Percentiles rank a stretch among this genome's conserved stretches.
Conservation (phyloP, 2,888 invertebrate species). For the Pseudococcus longispinus region DNA sequence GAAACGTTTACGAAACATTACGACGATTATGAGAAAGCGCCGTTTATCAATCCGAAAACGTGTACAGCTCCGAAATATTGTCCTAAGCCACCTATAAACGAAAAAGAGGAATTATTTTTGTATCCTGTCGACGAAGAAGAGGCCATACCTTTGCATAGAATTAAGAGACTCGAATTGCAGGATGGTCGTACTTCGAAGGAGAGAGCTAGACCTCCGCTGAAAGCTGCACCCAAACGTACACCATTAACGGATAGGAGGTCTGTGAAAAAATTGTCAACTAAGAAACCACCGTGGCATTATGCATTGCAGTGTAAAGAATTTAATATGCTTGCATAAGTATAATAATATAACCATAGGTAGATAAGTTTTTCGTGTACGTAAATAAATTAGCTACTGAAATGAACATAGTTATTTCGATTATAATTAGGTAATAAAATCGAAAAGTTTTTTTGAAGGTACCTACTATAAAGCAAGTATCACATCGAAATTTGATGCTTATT, state of each 20-base stretch:
- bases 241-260: background rate
- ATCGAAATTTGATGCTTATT: too few relatives aligned
- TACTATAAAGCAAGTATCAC: too few relatives aligned
- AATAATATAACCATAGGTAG: too few relatives aligned
- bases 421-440: too few relatives aligned
- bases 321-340: background rate
- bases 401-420: too few relatives aligned
- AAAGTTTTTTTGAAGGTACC: too few relatives aligned
- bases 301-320: background rate
- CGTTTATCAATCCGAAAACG: background rate
- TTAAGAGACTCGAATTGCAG: background rate
- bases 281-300: conserved; percentile 34
- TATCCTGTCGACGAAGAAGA: conserved; percentile 36
- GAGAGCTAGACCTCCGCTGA: conserved; percentile 35
- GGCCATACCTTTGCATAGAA: background rate
- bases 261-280: background rate
- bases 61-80: background rate
- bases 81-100: background rate
- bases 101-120: background rate
- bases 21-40: conserved; percentile 18
- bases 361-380: too few relatives aligned
- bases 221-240: background rate
- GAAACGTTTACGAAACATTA: background rate
- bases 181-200: background rate
- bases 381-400: too few relatives aligned